Evolutionary conservation across 1,140 invertebrate species (phyloP), one percentile per base, ranked within the genome.

Genomic region (Metopolophium dirhodum): DNA sequence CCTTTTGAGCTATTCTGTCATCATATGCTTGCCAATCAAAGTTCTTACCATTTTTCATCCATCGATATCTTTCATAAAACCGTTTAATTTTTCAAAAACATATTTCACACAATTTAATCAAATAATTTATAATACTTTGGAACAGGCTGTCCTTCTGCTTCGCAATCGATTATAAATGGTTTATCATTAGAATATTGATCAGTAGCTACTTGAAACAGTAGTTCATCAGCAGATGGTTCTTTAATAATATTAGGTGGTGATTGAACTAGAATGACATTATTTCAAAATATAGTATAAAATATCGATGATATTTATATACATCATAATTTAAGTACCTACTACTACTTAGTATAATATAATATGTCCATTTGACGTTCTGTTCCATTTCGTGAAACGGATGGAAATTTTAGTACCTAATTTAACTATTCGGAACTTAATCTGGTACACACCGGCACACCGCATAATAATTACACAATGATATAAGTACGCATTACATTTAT

Each of bases 31-130:
- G 97, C 96, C 97, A 98, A 94, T 98, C 96, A 95, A 98, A 99
- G 23, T 97, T 96, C 94, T 98, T 98, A 88, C 98, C 98, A 96
- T 99, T 99, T 95, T 99, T 99, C 91, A 98, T 97, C 99, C 99
- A 99, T 94, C 96, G 96, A 95, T 99, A 99, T 94, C 98, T 99
- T 95, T 95, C 49, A 90, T 94, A 93, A 94, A n/a, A 93, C 6
- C 18, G 22, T 47, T 35, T n/a, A 83, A 83, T 49, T 86, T 26
- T 82, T 91, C 35, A 89, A 37, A 89, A 89, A 89, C 35, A 23
- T 23, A 89, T 37, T 49, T 23, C 14, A 89, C 6, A 77, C 4
- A 1, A 89, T 14, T n/a, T 61, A 90, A 51, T 9, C 30, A 26
- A 26, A 54, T 54, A 23, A 91, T 90, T 49, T 54, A 88, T 96